These are phyloP conservation scores for Acanthornis magna DNA, from an alignment of 2,797 vertebrate genomes.

Conservation along the genomic window DNA sequence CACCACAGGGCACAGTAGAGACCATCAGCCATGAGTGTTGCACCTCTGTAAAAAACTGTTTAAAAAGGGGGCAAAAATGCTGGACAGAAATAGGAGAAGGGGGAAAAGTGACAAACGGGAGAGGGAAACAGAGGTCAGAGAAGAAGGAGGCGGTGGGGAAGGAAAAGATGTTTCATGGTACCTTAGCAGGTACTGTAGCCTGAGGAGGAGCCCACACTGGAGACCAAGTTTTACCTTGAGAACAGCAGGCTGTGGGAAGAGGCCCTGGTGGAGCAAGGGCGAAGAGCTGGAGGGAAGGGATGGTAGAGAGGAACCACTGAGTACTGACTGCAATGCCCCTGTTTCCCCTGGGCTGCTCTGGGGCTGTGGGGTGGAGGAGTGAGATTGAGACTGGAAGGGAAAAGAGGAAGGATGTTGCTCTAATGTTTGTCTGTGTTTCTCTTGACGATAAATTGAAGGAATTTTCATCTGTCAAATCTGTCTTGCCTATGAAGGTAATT, in stretches of 20 bases:
- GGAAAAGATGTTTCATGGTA: not conserved
- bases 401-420: not conserved
- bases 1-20: not conserved
- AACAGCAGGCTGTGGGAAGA: not conserved
- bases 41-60: not conserved
- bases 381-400: not conserved
- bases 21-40: accelerated
- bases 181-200: not conserved
- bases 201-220: not conserved
- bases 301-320: accelerated
- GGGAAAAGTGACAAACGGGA: not conserved
- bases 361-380: not conserved
- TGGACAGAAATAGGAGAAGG: not conserved
- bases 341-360: accelerated
- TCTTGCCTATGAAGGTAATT: not conserved
- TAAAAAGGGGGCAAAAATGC: not conserved
- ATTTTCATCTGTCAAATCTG: not conserved
- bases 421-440: not conserved
- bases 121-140: not conserved
- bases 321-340: not conserved
- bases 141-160: not conserved
- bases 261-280: not conserved
- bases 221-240: not conserved
- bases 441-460: not conserved
- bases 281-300: not conserved